Conservation (phyloP, 1,140 invertebrate genomes). For the silkworm (Bombyx mori) region DNA sequence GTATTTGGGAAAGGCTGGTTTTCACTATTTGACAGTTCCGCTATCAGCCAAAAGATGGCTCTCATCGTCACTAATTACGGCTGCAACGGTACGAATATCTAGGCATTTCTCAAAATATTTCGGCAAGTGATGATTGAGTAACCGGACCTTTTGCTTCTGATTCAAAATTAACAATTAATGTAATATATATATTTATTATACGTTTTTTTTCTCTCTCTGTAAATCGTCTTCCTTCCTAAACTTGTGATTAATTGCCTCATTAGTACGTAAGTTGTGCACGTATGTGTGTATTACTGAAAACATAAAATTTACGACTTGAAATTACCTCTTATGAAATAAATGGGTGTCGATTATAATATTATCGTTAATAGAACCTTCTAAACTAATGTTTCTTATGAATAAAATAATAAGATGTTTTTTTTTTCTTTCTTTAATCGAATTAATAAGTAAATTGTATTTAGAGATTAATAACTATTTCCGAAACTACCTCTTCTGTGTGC, state of each 20-base stretch:
- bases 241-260: constrained; percentile 1
- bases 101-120: too few species aligned
- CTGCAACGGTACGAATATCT: too few species aligned
- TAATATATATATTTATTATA: too few species aligned
- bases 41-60: too few species aligned
- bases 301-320: background rate
- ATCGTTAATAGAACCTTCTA: constrained; percentile 9
- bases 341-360: constrained; percentile 17
- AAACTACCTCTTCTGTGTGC: constrained; percentile 7
- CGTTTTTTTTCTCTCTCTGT: too few species aligned
- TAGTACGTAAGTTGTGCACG: background rate
- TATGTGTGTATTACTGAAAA: too few species aligned
- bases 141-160: too few species aligned
- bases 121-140: too few species aligned
- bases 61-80: too few species aligned
- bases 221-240: constrained; percentile 4
- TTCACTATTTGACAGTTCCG: too few species aligned
- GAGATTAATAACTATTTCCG: constrained; percentile 1
- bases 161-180: too few species aligned
- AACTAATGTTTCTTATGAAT: constrained; percentile 41
- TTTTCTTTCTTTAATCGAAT: constrained; percentile 2
- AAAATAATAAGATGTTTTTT: constrained; percentile 26
- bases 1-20: too few species aligned
- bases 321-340: constrained; percentile 20
- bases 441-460: constrained; percentile 22